Conservation (phyloP, 2,113 vertebrate species). For the Isichthys henryi region DNA sequence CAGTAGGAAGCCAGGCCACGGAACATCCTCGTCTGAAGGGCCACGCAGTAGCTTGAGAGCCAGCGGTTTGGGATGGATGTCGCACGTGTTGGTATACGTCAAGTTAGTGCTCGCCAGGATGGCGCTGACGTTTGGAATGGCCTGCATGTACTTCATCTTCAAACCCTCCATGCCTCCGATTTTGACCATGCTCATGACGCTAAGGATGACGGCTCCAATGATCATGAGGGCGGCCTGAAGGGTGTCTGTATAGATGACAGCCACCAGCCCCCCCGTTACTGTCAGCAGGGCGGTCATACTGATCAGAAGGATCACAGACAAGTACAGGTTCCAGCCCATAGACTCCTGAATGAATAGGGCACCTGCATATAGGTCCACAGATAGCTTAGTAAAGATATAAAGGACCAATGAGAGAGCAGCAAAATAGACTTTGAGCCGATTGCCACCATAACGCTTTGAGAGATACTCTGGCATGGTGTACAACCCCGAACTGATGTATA, state of each 20-base stretch:
- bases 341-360: conserved; percentile 85
- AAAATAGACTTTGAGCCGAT: conserved; percentile 80
- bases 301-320: conserved; percentile 83
- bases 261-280: conserved; percentile 82
- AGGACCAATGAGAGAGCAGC: conserved; percentile 76
- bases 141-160: conserved; percentile 85
- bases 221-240: conserved; percentile 89
- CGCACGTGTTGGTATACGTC: conserved; percentile 76
- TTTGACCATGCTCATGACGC: conserved; percentile 76
- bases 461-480: conserved; percentile 87
- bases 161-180: conserved; percentile 89
- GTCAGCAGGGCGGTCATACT: conserved; percentile 70
- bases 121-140: conserved; percentile 79
- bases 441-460: conserved; percentile 77
- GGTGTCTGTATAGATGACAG: conserved; percentile 86
- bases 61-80: conserved; percentile 77
- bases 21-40: conserved; percentile 85
- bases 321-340: conserved; percentile 79
- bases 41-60: conserved; percentile 77
- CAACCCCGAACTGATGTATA: conserved; percentile 79
- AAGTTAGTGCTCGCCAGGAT: conserved; percentile 78
- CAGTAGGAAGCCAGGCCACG: conserved; percentile 92
- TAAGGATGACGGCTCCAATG: conserved; percentile 83
- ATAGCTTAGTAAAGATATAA: conserved; percentile 87
- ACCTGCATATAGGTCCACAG: conserved; percentile 81